Conservation (phyloP, 2,888 invertebrate species). For the Nasonovia ribisnigri region DNA sequence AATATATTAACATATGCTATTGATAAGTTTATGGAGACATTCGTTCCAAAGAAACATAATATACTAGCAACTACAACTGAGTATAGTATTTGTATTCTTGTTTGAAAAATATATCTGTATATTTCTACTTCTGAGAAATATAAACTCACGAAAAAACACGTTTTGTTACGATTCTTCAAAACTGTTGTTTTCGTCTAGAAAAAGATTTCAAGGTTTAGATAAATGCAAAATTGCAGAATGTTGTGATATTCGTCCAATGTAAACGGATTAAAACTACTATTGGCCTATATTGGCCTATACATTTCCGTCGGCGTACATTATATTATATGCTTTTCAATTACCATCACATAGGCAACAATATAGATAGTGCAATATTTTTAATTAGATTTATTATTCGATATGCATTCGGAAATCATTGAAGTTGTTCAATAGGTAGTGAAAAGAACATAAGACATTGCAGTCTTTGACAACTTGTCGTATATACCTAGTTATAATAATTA, state of each 20-base stretch:
- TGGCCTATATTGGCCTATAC: not conserved
- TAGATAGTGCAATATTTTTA: not conserved
- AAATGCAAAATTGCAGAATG: not conserved
- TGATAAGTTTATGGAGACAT: no score
- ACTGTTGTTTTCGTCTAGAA: not conserved
- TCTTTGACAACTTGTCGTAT: slow-evolving; percentile 4
- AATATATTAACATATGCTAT: no score
- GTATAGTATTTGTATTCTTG: not conserved
- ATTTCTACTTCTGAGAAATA: not conserved
- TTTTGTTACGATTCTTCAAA: not conserved
- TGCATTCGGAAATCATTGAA: not conserved
- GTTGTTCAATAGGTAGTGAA: not conserved
- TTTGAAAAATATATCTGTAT: not conserved
- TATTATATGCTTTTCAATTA: not conserved
- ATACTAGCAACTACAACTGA: no score
- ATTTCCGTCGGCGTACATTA: not conserved
- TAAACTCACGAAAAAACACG: not conserved
- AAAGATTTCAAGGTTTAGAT: not conserved
- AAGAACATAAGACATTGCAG: not conserved
- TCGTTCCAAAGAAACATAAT: no score
- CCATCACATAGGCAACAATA: not conserved
- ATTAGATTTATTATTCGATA: not conserved
- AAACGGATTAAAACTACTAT: not conserved
- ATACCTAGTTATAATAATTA: not conserved
- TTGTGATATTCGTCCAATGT: not conserved